Percentiles rank a stretch among this genome's conserved stretches.
These are phyloP conservation scores for Bombycilla garrulus DNA, from an alignment of 2,113 vertebrate genomes.

Conservation along the genomic window DNA sequence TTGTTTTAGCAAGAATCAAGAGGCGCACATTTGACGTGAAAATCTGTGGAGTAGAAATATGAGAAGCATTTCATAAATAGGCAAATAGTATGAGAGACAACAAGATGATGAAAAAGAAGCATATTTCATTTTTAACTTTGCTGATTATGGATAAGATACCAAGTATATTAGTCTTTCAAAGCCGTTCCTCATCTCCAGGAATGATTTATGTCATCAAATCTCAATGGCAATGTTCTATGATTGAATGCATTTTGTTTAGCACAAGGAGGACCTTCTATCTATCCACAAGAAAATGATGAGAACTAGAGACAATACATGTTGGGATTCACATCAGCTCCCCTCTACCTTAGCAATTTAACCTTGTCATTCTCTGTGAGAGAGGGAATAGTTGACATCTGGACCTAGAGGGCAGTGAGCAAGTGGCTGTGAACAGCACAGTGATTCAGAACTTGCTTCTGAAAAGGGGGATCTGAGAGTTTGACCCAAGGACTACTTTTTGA, in stretches of 20 bases:
- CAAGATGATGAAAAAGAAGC: background rate
- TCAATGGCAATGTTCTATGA: background rate
- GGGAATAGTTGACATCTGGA: background rate
- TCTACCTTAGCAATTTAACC: background rate
- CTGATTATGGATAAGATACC: background rate
- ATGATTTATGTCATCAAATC: background rate
- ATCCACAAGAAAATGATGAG: background rate
- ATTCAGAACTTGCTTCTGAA: background rate
- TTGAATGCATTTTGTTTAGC: background rate
- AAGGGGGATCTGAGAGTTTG: background rate
- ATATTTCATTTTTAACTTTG: background rate
- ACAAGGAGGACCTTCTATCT: background rate
- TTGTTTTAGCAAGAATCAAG: background rate
- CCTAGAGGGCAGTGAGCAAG: background rate
- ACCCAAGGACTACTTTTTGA: background rate
- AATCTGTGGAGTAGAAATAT: background rate
- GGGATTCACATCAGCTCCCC: background rate
- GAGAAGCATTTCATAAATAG: background rate
- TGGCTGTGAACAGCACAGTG: background rate
- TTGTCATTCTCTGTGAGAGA: background rate
- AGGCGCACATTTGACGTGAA: background rate
- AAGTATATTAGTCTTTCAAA: background rate
- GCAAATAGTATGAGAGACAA: background rate
- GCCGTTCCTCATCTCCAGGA: background rate
- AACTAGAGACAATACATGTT: background rate